Evolutionary conservation across 2,888 invertebrate genomes (phyloP), one percentile per base, ranked within the genome.

Genomic region (Biston betularia): DNA sequence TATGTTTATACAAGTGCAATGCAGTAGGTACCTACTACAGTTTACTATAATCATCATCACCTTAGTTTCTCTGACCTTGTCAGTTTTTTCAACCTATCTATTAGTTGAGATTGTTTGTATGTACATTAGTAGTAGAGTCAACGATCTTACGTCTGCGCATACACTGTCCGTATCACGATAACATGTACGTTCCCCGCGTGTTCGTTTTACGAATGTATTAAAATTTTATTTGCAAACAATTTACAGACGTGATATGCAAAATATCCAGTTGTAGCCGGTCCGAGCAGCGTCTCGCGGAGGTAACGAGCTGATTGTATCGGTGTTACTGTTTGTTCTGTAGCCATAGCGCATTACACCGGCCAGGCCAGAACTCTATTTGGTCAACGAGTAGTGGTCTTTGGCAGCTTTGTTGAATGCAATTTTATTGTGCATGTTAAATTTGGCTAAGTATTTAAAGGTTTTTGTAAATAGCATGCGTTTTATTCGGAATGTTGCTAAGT

Each of bases 211-310:
- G 54, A 42, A 54, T 42, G 10, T 54, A 54, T 44, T 42, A 42
- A 24, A 54, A 54, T 54, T 54, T 6, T 54, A 54, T 54, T 44
- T 44, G 54, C 54, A 54, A 54, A 54, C 54, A 54, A 44, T 54
- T 44, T 54, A 10, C 42, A 24, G 42, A 42, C 42, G 33, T 44
- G 54, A 54, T 54, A 54, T n/a, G 42, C 54, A 54, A 54, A 33
- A 44, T 54, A 54, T 54, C 54, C 54, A n/a, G 54, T 12, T 54
- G 6, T 10, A n/a, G 42, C 54, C 9, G 54, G 54, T 8, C 24
- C 42, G 54, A 24, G 42, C 54, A 24, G 42, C 24, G 40, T 54
- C 54, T 54, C 42, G 42, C 15, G n/a, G 35, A 40, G 9, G 40
- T n/a, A n/a, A 11, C 8, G 3, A 9, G 24, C 40, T 9, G 38